phyloP scores from a whole-genome alignment of 2,797 vertebrate genomes.

The Mormyrops boulengeri region DNA sequence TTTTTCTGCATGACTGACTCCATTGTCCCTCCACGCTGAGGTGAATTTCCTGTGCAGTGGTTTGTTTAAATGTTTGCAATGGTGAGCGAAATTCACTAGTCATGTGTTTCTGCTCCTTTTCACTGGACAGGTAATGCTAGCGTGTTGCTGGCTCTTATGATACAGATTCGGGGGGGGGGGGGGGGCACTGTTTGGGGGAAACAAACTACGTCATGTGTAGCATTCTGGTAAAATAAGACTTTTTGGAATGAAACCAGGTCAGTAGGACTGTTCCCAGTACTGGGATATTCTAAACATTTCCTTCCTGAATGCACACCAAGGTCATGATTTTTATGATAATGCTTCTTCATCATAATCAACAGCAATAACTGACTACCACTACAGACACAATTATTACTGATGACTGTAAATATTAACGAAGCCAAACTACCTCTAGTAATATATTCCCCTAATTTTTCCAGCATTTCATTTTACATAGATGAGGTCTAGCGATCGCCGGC shows the following conservation, averaged over 20 bases:
- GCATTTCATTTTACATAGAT: not conserved
- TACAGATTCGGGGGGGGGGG: too few species aligned
- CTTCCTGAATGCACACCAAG: not conserved
- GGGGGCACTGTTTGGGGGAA: not conserved
- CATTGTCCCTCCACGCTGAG: constrained; percentile 54
- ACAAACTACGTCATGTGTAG: not conserved
- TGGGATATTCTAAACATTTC: not conserved
- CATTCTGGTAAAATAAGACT: not conserved
- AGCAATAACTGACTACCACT: not conserved
- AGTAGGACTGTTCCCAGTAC: not conserved
- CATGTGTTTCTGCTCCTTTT: constrained; percentile 21
- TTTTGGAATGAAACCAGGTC: not conserved
- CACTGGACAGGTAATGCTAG: constrained; percentile 13
- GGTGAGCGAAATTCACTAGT: constrained; percentile 29
- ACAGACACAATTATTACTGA: not conserved
- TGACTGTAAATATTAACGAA: not conserved
- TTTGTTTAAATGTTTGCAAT: constrained; percentile 46
- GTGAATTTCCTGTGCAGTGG: constrained; percentile 43
- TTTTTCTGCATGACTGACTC: constrained; percentile 63
- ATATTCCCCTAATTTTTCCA: not conserved
- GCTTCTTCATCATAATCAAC: not conserved
- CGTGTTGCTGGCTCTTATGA: not conserved
- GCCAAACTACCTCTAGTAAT: not conserved
- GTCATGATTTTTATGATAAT: not conserved
- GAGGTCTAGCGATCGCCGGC: not conserved